Evolutionary conservation across 2,113 vertebrate genomes (phyloP).

Genomic region (Promerops cafer): DNA sequence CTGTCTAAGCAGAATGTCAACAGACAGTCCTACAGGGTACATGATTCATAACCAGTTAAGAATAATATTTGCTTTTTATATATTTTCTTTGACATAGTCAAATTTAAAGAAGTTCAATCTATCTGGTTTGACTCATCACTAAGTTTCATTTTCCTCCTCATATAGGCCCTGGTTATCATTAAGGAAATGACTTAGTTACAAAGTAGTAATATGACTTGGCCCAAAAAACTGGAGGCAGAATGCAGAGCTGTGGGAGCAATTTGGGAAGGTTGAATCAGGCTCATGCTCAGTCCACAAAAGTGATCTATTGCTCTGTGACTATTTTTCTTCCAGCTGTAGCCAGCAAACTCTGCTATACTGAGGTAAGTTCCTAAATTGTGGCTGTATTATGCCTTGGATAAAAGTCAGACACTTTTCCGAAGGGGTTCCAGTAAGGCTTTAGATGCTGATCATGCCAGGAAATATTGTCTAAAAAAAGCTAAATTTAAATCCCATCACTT

Average conservation of each 20-base stretch:
- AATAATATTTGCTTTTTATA: background rate
- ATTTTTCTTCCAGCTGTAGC: background rate
- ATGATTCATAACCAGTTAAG: background rate
- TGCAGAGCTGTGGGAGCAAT: background rate
- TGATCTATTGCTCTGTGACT: background rate
- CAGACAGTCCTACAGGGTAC: background rate
- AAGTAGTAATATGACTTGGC: background rate
- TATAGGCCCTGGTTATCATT: background rate
- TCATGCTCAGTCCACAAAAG: background rate
- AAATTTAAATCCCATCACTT: constrained; percentile 3
- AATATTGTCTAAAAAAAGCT: background rate
- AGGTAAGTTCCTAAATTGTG: background rate
- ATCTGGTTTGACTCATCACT: background rate
- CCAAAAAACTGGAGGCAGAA: background rate
- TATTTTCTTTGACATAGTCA: background rate
- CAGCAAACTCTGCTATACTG: background rate
- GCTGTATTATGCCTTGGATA: background rate
- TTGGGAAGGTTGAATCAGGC: background rate
- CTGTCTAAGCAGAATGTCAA: background rate
- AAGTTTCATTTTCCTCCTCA: background rate
- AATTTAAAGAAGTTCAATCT: background rate
- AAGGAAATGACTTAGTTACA: background rate
- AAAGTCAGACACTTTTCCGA: constrained; percentile 8
- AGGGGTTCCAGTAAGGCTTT: background rate
- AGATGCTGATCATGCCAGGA: background rate